Percentiles rank a stretch among this genome's conserved stretches.
phyloP scores from a whole-genome alignment of 2,113 vertebrate species.

The Cervus canadensis region DNA sequence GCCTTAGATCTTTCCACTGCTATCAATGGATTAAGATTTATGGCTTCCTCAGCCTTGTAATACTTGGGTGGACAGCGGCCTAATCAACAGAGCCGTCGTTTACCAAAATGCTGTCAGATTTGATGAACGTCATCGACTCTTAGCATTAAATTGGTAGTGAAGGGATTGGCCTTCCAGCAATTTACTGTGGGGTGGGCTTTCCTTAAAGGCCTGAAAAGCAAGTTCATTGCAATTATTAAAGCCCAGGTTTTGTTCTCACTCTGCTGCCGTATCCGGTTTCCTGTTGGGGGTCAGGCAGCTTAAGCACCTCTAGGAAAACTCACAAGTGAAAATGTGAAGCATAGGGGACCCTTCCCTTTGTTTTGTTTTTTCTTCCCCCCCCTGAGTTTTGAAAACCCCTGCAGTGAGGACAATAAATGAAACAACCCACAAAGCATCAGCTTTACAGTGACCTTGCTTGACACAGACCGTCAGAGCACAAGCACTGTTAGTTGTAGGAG shows the following conservation, averaged over 20 bases:
- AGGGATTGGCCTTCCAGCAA: conserved; percentile 59
- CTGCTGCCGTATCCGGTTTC: background rate
- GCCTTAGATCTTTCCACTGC: conserved; percentile 55
- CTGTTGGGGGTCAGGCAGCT: background rate
- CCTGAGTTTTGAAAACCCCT: background rate
- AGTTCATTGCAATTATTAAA: background rate
- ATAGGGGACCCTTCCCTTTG: background rate
- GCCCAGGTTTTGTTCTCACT: background rate
- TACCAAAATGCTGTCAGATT: conserved; percentile 75
- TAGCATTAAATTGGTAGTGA: conserved; percentile 65
- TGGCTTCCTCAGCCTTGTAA: conserved; percentile 67
- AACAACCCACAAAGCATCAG: background rate
- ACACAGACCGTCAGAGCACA: background rate
- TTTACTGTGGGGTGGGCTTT: conserved; percentile 44
- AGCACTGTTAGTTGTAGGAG: background rate
- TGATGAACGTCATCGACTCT: conserved; percentile 67
- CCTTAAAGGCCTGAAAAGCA: conserved; percentile 32
- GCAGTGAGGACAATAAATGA: background rate
- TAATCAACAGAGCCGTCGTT: conserved; percentile 71
- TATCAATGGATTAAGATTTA: conserved; percentile 73
- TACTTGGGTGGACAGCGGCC: conserved; percentile 73
- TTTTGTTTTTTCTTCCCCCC: background rate
- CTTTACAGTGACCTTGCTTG: background rate
- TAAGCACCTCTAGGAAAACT: background rate
- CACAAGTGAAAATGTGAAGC: background rate